Base-by-base conservation (phyloP, 2,797 vertebrate species). In the Gallirallus australis region DNA sequence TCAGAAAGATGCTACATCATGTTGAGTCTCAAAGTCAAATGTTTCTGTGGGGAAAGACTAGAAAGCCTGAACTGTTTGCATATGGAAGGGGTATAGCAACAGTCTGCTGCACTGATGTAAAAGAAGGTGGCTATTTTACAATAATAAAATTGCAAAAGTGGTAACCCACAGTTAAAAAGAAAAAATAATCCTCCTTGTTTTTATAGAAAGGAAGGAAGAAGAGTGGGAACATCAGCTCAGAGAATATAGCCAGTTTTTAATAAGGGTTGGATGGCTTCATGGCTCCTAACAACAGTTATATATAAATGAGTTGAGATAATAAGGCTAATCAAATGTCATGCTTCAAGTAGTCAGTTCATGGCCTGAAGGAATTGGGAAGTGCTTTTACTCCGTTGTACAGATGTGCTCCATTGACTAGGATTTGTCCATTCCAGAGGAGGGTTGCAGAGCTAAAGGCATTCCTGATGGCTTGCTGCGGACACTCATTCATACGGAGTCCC, bases 241-340 rank as follows among this genome's bases (percentile, higher is more conserved):
- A 82, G 56, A 40, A 57, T 64, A 30, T 59, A 40, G n/a, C 59
- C 50, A 8, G 52, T 35, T 95, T 96, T 95, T 91, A 86, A n/a
- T 86, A 81, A 86, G 63, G 72, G n/a, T 42, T 91, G 76, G 30
- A 76, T 90, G 78, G 64, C 59, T 90, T 91, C 77, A 28, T 79
- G 66, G 82, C 20, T 66, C 70, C 73, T 80, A 71, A 91, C 60
- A 90, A 66, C 63, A 71, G 91, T 84, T 89, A 30, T 86, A 12
- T 70, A 90, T 86, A 89, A 96, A 94, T 88, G 71, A 93, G 45
- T 93, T 89, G 93, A 79, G 90, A 93, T 94, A 97, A 96, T 95
- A 96, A 85, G 86, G 45, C 82, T 95, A 94, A 96, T 91, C 80
- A 94, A 91, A 95, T 90, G 88, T 93, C 88, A 89, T 94, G 91